Base-by-base conservation (phyloP, 2,888 invertebrate genomes). In the Sipha maydis region DNA sequence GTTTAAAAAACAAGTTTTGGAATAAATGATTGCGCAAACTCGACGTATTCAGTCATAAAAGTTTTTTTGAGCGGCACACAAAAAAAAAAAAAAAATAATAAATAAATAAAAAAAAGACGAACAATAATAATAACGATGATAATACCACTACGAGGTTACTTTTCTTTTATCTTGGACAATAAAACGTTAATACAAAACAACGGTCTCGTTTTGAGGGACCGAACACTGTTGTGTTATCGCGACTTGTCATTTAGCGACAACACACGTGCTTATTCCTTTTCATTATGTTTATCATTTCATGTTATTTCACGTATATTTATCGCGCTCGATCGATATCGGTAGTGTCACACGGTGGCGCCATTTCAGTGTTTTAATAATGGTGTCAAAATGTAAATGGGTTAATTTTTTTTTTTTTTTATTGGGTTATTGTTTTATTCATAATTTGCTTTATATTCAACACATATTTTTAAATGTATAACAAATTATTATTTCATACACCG, bases 1-100 rank as follows among this genome's bases (percentile, higher is more conserved):
- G 38, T 86, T 86, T 79, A 79, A 86, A 79, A 86, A 56, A 78
- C 79, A 56, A 86, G 86, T 86, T 86, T 85, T 79, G 79, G 71
- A 79, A 79, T 86, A 79, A 78, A 71, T 69, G 79, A 86, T 86
- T 79, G 71, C 38, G 78, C 34, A 21, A 86, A 86, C 79, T 79
- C 54, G 25, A 54, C 86, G 71, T 79, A 56, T 86, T 86, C 86
- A 86, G 86, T 79, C 56, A 73, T 56, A 86, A 86, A 86, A 86
- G 78, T 86, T 79, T 86, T 83, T 76, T 61, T 25, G 21, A 61
- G 61, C n/a, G 75, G 38, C 56, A 73, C 34, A 75, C 8, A 75
- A 38, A 34, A 38, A 75, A 38, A 34, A 31, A 8, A 25, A 78
- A 9, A 54, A 25, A 76, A 5, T 1, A 67, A 67, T 3, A 67